Evolutionary conservation across 2,797 vertebrate species (phyloP), one percentile per base, ranked within the genome.

Genomic region (Cheirogaleus major): DNA sequence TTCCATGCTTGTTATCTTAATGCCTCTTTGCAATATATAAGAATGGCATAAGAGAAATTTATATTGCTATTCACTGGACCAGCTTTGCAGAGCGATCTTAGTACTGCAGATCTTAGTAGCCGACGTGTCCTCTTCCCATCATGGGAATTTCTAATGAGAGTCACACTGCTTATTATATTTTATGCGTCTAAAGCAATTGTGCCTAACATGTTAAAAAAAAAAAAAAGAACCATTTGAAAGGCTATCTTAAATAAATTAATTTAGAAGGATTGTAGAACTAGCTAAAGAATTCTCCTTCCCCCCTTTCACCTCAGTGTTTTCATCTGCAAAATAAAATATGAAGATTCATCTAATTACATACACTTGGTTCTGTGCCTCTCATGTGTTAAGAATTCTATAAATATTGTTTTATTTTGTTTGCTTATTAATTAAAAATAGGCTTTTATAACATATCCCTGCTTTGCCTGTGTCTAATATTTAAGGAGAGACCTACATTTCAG

Each of bases 21-120:
- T 20, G 18, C 43, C 93, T 91, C 87, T 88, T 88, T 80, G 17
- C 70, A 97, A 94, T 72, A 78, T 43, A 38, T 93, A 93, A 97
- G 7, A 96, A 87, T 27, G 73, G 11, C 4, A n/a, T 84, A 41
- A 87, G 23, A 93, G 57, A 67, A 61, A 76, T 65, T 84, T 75
- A 13, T 48, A 67, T 84, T 4, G 1, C 73, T 41, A 43, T 65
- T 6, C 63, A 41, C 32, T 35, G n/a, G 70, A 92, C 30, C 23
- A 14, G 3, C 61, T 96, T 90, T 92, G 5, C 89, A 94, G 79
- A 95, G 70, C n/a, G 23, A 23, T 72, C 1, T 30, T 48, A 48
- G 78, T n/a, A 41, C 45, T 23, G 18, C 55, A 57, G 65, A 20
- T 76, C 70, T 45, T 17, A 50, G 22, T 1, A 43, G 30, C n/a